Conservation (phyloP, 2,888 invertebrate genomes). For the Globia sparganii region DNA sequence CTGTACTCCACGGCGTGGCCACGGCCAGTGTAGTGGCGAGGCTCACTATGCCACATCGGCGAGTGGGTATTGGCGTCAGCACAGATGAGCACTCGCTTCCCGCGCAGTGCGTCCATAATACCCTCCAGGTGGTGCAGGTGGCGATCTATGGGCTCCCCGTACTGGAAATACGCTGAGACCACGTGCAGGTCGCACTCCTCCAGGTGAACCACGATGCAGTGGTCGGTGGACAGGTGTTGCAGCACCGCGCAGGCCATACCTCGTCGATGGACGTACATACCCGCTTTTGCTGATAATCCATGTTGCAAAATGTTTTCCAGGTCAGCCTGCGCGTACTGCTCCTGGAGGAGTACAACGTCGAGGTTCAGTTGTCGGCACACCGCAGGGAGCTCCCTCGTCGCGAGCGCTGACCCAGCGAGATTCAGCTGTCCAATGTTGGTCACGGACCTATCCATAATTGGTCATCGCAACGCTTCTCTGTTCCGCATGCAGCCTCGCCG, state of each 20-base stretch:
- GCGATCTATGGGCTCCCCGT: background rate
- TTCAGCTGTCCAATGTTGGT: slow-evolving; percentile 58
- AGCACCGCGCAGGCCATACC: background rate
- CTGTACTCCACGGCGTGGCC: slow-evolving; percentile 27
- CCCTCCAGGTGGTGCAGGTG: slow-evolving; percentile 50
- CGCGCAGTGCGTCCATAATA: slow-evolving; percentile 35
- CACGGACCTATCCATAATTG: slow-evolving; percentile 30
- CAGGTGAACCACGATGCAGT: background rate
- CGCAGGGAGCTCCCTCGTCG: slow-evolving; percentile 57
- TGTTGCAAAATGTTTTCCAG: fast-evolving
- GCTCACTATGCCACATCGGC: slow-evolving; percentile 61
- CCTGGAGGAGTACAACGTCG: slow-evolving; percentile 64
- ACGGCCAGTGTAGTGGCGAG: slow-evolving; percentile 53
- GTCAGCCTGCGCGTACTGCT: slow-evolving; percentile 50
- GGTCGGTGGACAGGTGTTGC: background rate
- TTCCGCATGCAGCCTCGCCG: slow-evolving; percentile 54
- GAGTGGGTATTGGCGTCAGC: slow-evolving; percentile 68
- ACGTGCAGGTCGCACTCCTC: background rate
- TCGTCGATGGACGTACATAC: fast-evolving
- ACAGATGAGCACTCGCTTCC: slow-evolving; percentile 30
- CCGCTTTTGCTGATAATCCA: fast-evolving
- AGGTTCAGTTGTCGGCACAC: slow-evolving; percentile 41
- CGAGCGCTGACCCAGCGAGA: slow-evolving; percentile 46
- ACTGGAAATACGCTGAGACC: slow-evolving; percentile 32
- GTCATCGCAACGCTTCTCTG: slow-evolving; percentile 4